phyloP scores from a whole-genome alignment of 2,888 invertebrate genomes.

The Odontocerum albicorne region DNA sequence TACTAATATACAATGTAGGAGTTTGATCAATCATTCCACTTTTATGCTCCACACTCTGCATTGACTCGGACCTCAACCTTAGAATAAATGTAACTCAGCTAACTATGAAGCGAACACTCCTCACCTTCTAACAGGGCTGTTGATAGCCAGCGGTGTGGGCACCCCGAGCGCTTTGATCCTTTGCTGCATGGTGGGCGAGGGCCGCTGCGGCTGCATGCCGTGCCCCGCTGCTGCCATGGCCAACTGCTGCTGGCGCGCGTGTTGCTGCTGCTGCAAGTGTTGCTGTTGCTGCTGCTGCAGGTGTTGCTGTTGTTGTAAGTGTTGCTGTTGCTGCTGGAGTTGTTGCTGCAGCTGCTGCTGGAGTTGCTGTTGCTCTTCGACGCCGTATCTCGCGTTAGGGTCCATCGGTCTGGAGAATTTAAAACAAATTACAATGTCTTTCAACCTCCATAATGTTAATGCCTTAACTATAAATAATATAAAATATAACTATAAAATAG shows the following conservation, averaged over 20 bases:
- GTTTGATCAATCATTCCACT: no score
- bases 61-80: no score
- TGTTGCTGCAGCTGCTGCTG: slow-evolving; percentile 38
- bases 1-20: no score
- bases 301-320: slow-evolving; percentile 39
- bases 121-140: slow-evolving; percentile 87
- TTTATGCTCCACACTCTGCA: no score
- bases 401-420: slow-evolving; percentile 37
- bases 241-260: slow-evolving; percentile 38
- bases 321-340: slow-evolving; percentile 41
- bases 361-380: slow-evolving; percentile 42
- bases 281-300: slow-evolving; percentile 38
- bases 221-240: slow-evolving; percentile 8
- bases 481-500: no score
- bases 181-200: slow-evolving; percentile 87
- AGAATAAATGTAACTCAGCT: no score
- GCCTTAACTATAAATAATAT: no score
- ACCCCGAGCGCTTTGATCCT: slow-evolving; percentile 88
- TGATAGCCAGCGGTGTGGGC: slow-evolving; percentile 84
- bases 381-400: slow-evolving; percentile 41
- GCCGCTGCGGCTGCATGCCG: slow-evolving; percentile 42
- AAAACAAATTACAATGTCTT: no score
- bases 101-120: no score
- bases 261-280: slow-evolving; percentile 40
- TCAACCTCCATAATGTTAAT: no score